These are phyloP conservation scores for Monoplex corrugatus DNA, from an alignment of 2,888 invertebrate genomes.

Conservation along the genomic window DNA sequence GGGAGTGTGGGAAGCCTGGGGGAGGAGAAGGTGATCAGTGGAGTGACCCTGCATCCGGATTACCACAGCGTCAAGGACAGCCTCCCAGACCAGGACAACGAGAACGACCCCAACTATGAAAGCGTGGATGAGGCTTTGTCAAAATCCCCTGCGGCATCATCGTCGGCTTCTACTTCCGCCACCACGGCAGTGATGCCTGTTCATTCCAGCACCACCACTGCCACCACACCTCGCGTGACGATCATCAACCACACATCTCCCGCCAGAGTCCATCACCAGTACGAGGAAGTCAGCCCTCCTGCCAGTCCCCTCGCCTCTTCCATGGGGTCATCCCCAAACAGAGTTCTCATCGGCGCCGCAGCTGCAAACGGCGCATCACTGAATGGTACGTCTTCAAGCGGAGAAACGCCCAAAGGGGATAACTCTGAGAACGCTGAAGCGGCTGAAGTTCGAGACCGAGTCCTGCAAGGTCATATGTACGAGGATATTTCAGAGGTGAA, in stretches of 20 bases:
- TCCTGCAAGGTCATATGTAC: conserved; percentile 71
- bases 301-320: conserved; percentile 9
- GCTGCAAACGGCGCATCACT: conserved; percentile 13
- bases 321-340: not conserved
- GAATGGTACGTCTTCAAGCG: not conserved
- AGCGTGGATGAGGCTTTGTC: conserved; percentile 74
- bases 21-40: conserved; percentile 27
- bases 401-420: not conserved
- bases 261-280: conserved; percentile 63
- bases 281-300: conserved; percentile 67
- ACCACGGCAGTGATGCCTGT: not conserved
- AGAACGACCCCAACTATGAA: conserved; percentile 76
- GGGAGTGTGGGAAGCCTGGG: conserved; percentile 2
- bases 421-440: not conserved
- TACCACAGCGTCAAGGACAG: conserved; percentile 68
- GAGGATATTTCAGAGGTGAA: conserved; percentile 72
- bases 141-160: conserved; percentile 56
- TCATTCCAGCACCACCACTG: not conserved
- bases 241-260: conserved; percentile 21
- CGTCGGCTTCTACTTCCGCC: not conserved
- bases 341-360: not conserved
- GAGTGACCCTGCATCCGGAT: conserved; percentile 64
- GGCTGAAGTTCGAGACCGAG: conserved; percentile 62
- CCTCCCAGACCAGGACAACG: conserved; percentile 58
- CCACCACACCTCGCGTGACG: not conserved